phyloP scores from a whole-genome alignment of 35 echinoderm and acorn worm genomes.

The Lytechinus pictus region DNA sequence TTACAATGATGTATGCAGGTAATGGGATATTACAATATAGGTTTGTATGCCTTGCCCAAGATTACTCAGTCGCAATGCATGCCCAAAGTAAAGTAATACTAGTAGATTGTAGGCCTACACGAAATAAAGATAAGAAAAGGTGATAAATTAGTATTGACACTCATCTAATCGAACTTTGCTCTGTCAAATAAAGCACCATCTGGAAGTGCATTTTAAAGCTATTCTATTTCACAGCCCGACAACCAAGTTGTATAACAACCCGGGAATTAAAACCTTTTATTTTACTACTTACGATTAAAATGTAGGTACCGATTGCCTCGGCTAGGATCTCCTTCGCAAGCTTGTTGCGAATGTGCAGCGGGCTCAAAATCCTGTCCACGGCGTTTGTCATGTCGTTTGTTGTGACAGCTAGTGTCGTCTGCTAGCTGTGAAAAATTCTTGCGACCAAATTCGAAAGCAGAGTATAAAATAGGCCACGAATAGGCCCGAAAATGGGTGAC shows the following conservation, averaged over 20 bases:
- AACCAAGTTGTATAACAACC: background rate
- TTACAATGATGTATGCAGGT: too few species aligned
- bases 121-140: background rate
- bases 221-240: background rate
- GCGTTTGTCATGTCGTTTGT: background rate
- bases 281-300: conserved; percentile 66
- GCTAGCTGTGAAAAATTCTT: background rate
- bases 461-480: background rate
- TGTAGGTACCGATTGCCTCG: conserved; percentile 72
- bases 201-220: background rate
- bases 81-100: background rate
- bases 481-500: background rate
- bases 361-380: conserved; percentile 21
- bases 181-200: conserved; percentile 30
- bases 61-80: too few species aligned
- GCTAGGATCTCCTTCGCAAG: conserved; percentile 70
- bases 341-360: conserved; percentile 64
- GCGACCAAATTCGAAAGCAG: background rate
- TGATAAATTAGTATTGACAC: background rate
- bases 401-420: conserved; percentile 22
- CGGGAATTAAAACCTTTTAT: background rate
- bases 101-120: background rate
- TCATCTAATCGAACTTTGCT: conserved; percentile 21
- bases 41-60: too few species aligned
- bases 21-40: too few species aligned